Percentiles rank a stretch among this genome's conserved stretches.
phyloP scores from a whole-genome alignment of 2,113 vertebrate species.

The Pardalotus punctatus region DNA sequence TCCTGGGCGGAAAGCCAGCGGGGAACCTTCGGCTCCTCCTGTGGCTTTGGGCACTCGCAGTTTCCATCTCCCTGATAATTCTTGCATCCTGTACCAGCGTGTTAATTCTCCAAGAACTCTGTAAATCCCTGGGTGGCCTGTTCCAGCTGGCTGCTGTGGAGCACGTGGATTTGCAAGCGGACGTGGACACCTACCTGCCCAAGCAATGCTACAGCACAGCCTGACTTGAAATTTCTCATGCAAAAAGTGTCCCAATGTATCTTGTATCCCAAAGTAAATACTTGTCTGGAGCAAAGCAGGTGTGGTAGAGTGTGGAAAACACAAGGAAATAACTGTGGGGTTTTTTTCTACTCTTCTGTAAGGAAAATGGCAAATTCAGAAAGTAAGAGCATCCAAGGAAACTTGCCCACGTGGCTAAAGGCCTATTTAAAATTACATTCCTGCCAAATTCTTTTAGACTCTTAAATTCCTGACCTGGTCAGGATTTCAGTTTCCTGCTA shows the following conservation, averaged over 20 bases:
- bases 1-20: background rate
- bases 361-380: background rate
- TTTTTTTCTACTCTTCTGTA: background rate
- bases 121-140: background rate
- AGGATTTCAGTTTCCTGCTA: background rate
- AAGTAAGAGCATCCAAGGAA: background rate
- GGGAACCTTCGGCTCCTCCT: background rate
- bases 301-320: background rate
- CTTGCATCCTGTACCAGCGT: background rate
- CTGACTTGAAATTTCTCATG: background rate
- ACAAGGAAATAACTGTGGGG: background rate
- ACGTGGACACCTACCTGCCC: background rate
- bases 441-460: background rate
- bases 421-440: background rate
- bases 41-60: background rate
- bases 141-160: constrained; percentile 23
- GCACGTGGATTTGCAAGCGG: background rate
- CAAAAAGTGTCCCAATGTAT: background rate
- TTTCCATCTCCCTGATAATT: background rate
- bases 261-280: background rate
- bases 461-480: background rate
- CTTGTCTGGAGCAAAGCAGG: background rate
- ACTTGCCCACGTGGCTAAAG: background rate
- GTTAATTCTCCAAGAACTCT: constrained; percentile 29
- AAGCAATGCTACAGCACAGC: background rate